Percentiles rank a stretch among this genome's conserved stretches.
These are phyloP conservation scores for Choreutis nemorana DNA, from an alignment of 2,888 invertebrate species.

Conservation along the genomic window DNA sequence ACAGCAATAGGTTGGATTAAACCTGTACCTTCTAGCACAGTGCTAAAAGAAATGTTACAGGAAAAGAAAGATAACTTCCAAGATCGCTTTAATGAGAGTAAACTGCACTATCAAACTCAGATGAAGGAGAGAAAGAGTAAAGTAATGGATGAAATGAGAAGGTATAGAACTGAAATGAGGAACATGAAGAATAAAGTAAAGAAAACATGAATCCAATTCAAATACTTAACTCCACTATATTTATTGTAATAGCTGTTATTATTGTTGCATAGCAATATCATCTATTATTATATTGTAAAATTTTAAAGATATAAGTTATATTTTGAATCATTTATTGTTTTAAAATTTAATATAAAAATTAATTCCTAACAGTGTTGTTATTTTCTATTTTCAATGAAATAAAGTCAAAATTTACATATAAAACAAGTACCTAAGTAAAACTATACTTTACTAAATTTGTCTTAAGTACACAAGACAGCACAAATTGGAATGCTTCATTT, in stretches of 20 bases:
- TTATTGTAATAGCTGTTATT: background rate
- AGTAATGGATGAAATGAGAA: conserved; percentile 60
- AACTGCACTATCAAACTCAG: conserved; percentile 45
- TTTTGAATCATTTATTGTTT: background rate
- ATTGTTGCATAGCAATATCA: background rate
- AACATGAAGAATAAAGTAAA: conserved; percentile 55
- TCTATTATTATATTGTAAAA: background rate
- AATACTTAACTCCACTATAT: background rate
- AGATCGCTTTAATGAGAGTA: conserved; percentile 67
- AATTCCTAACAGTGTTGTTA: background rate
- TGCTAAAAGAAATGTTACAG: conserved; percentile 70
- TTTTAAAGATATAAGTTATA: background rate
- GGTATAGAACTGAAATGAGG: conserved; percentile 55
- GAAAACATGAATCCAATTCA: conserved; percentile 19
- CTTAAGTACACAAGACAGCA: too few relatives aligned
- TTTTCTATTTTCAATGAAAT: background rate
- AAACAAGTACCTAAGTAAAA: background rate
- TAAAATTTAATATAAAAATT: background rate
- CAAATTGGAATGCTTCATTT: too few relatives aligned
- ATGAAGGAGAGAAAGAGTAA: conserved; percentile 46
- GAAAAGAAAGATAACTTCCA: conserved; percentile 69
- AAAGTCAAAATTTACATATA: background rate
- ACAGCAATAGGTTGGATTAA: conserved; percentile 82
- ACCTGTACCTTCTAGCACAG: conserved; percentile 75
- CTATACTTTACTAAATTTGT: too few relatives aligned